A percentile compares a stretch with the other conserved stretches of the same genome.
Conservation (phyloP, 2,888 invertebrate species). For the Mimumesa dahlbomi region DNA sequence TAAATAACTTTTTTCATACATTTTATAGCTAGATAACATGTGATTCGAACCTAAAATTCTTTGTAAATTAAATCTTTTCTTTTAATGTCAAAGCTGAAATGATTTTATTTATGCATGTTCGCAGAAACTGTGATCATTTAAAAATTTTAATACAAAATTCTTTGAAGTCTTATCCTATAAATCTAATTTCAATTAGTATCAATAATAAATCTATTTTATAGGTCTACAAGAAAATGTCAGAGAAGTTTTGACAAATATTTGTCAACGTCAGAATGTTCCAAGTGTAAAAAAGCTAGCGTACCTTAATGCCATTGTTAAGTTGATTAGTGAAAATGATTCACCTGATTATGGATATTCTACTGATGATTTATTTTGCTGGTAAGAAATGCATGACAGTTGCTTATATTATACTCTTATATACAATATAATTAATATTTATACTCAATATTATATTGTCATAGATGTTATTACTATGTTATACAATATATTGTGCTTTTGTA, state of each 20-base stretch:
- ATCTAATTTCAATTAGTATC: no score
- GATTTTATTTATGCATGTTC: no score
- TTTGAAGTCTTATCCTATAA: no score
- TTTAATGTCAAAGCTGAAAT: no score
- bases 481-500: conserved; percentile 78
- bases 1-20: neutral
- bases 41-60: neutral
- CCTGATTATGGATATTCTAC: conserved; percentile 86
- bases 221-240: conserved; percentile 82
- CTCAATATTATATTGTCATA: conserved; percentile 12
- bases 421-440: conserved; percentile 13
- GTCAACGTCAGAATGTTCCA: conserved; percentile 84
- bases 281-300: conserved; percentile 92
- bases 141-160: no score
- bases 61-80: neutral
- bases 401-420: conserved; percentile 9
- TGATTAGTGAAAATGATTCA: conserved; percentile 84
- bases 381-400: conserved; percentile 66
- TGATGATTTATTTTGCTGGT: conserved; percentile 93
- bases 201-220: conserved; percentile 73
- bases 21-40: neutral
- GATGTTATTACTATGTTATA: conserved; percentile 7
- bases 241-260: conserved; percentile 84
- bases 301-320: conserved; percentile 93
- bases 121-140: no score